These are phyloP conservation scores for Eurosta solidaginis DNA, from an alignment of 1,140 invertebrate genomes.

Conservation along the genomic window DNA sequence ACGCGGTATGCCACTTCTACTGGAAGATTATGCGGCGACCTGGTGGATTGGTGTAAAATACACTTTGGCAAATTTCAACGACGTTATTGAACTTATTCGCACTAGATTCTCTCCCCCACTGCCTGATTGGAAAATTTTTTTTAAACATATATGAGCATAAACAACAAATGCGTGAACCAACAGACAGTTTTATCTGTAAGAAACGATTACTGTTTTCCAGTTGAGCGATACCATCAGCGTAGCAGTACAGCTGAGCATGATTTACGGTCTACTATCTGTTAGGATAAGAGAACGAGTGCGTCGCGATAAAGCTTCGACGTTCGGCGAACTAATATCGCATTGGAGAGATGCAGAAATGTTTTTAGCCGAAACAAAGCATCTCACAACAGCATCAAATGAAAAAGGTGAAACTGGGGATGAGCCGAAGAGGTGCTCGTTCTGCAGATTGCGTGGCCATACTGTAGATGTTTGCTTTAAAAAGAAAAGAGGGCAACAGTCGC, in stretches of 20 bases:
- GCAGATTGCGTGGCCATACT: no score
- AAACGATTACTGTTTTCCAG: no score
- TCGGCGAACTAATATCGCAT: background rate
- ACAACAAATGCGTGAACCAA: slow-evolving; percentile 14
- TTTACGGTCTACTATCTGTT: no score
- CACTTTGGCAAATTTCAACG: slow-evolving; percentile 28
- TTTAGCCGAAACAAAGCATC: no score
- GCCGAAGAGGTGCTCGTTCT: no score
- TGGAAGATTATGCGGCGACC: slow-evolving; percentile 39
- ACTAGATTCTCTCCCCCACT: no score
- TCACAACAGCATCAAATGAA: no score
- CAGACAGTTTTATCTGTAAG: slow-evolving; percentile 29
- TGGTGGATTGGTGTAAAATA: slow-evolving; percentile 43
- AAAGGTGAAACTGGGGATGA: no score
- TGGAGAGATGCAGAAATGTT: slow-evolving; percentile 21
- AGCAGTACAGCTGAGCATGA: slow-evolving; percentile 3
- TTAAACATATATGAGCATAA: slow-evolving; percentile 32
- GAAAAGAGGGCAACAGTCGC: no score
- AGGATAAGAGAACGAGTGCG: background rate
- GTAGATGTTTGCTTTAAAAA: no score
- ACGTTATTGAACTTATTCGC: slow-evolving; percentile 16
- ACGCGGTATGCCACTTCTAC: slow-evolving; percentile 39
- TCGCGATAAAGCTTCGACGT: background rate
- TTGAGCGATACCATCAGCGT: no score
- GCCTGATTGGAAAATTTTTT: slow-evolving; percentile 33